Evolutionary conservation across 2,113 vertebrate species (phyloP), one percentile per base, ranked within the genome.

Genomic region (Lagenorhynchus albirostris): DNA sequence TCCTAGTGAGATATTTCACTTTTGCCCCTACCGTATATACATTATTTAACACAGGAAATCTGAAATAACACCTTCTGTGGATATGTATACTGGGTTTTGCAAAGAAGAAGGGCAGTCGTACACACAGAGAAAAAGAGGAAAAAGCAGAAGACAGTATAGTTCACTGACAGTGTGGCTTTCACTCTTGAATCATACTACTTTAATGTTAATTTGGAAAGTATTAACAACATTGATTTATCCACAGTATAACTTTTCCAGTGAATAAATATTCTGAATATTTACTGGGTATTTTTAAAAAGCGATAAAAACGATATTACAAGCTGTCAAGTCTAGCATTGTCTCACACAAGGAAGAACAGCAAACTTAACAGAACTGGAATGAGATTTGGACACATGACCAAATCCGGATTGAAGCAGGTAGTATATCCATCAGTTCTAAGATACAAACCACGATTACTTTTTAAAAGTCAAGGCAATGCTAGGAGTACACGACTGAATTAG

Each of bases 1-100:
- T 96, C 21, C 74, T 76, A 73, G 6, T 68, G 20, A 97, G 7
- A 62, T 93, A 85, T 79, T 70, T 96, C 41, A 62, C 67, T 93
- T 63, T 92, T 3, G 21, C 63, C 14, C 23, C 41, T 84, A 68
- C 14, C 29, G 5, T 82, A 20, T 71, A n/a, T 87, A 53, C 5
- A 91, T 31, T 58, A 93, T 89, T 95, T 97, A 95, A 73, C 33
- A 67, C 3, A 63, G 62, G 68, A 94, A 92, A 88, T 33, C 63
- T 55, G 21, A 81, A 90, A 60, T 97, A 36, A 92, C 73, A 94
- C 73, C 63, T 94, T 82, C 25, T 31, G 88, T 68, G 60, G 62
- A n/a, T 93, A 65, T 38, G 50, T 71, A 44, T 29, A 33, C 60
- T 83, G 23, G 13, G 9, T 89, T 91, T 89, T 91, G 44, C 38